Conservation (phyloP, 2,888 invertebrate species). For the Trichacis sp. region DNA sequence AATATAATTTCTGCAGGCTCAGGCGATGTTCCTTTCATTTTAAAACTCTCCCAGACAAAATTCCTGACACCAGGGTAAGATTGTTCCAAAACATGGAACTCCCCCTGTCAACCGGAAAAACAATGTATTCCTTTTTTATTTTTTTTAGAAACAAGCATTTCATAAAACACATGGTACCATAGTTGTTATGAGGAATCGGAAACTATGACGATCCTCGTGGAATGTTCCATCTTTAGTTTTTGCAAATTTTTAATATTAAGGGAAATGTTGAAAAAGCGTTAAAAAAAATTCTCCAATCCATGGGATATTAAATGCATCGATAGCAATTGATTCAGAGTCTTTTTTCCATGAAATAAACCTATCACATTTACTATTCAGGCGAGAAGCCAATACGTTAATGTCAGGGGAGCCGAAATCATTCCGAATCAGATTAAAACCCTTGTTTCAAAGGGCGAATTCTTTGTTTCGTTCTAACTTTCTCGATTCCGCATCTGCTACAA, state of each 20-base stretch:
- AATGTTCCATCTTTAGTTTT: constrained; percentile 18
- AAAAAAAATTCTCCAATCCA: constrained; percentile 18
- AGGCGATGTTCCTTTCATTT: constrained; percentile 28
- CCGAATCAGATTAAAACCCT: constrained; percentile 6
- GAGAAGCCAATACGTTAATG: constrained; percentile 45
- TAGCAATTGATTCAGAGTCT: constrained; percentile 33
- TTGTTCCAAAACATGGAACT: constrained; percentile 32
- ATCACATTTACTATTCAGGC: no score
- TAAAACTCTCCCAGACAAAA: constrained; percentile 44
- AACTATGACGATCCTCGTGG: constrained; percentile 27
- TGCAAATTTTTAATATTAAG: constrained; percentile 19
- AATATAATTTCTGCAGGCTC: no score
- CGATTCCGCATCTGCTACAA: constrained; percentile 46
- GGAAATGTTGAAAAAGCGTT: constrained; percentile 21
- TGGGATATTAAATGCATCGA: constrained; percentile 46
- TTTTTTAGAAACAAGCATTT: constrained; percentile 4
- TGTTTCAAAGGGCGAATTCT: constrained; percentile 8
- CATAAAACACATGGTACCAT: constrained; percentile 23
- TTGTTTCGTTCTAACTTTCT: constrained; percentile 18
- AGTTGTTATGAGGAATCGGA: constrained; percentile 23
- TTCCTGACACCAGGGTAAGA: constrained; percentile 49
- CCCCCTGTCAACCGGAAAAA: constrained; percentile 35
- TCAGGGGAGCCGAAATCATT: constrained; percentile 21
- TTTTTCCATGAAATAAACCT: constrained; percentile 47
- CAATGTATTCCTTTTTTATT: constrained; percentile 20